phyloP scores from a whole-genome alignment of 2,113 vertebrate species.

The Antechinus flavipes region DNA sequence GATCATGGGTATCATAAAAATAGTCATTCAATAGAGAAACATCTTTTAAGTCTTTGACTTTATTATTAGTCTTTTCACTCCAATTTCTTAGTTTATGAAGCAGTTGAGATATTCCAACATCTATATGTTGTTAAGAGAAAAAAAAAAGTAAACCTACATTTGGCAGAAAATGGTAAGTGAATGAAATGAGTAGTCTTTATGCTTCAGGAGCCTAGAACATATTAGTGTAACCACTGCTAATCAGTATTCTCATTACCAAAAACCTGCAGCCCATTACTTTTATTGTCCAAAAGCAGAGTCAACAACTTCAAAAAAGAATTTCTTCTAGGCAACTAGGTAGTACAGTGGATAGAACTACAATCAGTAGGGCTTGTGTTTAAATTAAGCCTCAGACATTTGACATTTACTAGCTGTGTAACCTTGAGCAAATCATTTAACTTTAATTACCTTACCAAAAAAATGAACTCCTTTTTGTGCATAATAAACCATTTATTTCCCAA shows the following conservation, averaged over 20 bases:
- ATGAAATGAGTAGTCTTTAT: background rate
- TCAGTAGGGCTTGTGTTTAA: too few relatives aligned
- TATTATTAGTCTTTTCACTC: background rate
- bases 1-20: background rate
- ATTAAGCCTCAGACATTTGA: too few relatives aligned
- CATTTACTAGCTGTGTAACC: too few relatives aligned
- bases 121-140: background rate
- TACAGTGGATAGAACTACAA: too few relatives aligned
- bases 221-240: background rate
- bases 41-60: background rate
- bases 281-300: background rate
- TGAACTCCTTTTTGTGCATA: background rate
- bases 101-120: background rate
- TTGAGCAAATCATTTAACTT: too few relatives aligned
- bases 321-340: too few relatives aligned
- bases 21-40: background rate
- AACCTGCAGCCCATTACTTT: background rate
- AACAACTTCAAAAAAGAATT: background rate
- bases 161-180: background rate
- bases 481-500: background rate
- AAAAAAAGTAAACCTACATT: background rate
- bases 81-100: background rate
- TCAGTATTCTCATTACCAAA: background rate
- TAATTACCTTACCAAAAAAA: too few relatives aligned
- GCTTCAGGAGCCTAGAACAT: background rate